These are phyloP conservation scores for Sesia apiformis DNA, from an alignment of 2,888 invertebrate genomes.

Conservation along the genomic window DNA sequence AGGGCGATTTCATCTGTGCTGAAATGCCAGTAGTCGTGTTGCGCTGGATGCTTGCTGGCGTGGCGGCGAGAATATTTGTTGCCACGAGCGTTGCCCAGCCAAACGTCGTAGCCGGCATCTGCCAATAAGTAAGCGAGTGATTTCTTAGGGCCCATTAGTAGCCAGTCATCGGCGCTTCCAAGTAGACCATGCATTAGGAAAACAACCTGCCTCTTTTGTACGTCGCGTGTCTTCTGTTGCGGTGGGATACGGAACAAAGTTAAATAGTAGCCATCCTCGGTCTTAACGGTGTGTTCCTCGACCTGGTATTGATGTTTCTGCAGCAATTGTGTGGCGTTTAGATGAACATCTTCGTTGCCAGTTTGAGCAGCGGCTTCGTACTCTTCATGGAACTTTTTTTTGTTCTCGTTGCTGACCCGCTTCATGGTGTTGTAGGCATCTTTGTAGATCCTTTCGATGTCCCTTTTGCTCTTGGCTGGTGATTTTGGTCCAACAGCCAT, in stretches of 20 bases:
- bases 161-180: constrained; percentile 80
- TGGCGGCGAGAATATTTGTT: constrained; percentile 52
- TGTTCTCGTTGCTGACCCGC: constrained; percentile 36
- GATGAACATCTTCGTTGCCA: constrained; percentile 24
- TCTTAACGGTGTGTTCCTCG: constrained; percentile 49
- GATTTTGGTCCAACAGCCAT: constrained; percentile 27
- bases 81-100: constrained; percentile 61
- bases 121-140: constrained; percentile 52
- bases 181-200: constrained; percentile 78
- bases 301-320: constrained; percentile 44
- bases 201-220: constrained; percentile 44
- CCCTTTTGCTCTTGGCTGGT: constrained; percentile 24
- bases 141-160: constrained; percentile 76
- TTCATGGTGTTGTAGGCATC: constrained; percentile 45
- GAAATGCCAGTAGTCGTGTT: constrained; percentile 59
- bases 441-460: constrained; percentile 40
- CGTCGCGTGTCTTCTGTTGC: constrained; percentile 25
- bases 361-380: constrained; percentile 22
- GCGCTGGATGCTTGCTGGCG: constrained; percentile 44
- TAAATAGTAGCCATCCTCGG: constrained; percentile 60
- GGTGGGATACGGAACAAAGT: constrained; percentile 55
- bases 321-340: constrained; percentile 45
- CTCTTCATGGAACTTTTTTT: constrained; percentile 34
- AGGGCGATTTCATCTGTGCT: constrained; percentile 58
- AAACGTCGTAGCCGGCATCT: constrained; percentile 60